Base-by-base conservation (phyloP, 2,888 invertebrate genomes). In the Julus scanicus region DNA sequence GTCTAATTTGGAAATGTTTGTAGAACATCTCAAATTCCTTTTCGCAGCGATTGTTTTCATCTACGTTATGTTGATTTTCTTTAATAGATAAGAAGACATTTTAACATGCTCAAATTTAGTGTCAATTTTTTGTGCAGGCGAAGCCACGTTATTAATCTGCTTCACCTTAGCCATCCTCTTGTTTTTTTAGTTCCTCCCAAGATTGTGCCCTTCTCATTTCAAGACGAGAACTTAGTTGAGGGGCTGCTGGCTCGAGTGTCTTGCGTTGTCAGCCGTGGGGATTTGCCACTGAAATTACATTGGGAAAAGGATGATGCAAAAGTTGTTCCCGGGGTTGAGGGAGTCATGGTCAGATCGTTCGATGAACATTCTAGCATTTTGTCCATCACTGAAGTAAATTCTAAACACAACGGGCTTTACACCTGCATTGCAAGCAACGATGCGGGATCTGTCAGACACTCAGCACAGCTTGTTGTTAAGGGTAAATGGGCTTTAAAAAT, bases 331-430 rank as follows among this genome's bases (percentile, higher is more conserved):
- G 71, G 63, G 44, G 57, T 86, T 63, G 57, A 40, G 49, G 88
- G 88, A 15, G 86, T 88, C 49, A 39, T 48, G 71, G n/a, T 88
- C 44, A 49, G 83, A 49, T 87, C 86, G 53, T 87, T 88, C 17
- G 88, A 88, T 83, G 88, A 86, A n/a, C 87, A 88, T 86, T 88
- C 88, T 39, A 88, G 88, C 84, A 88, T 88, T 86, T 71, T 88
- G 29, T 29, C 86, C 48, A 87, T 88, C 39, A 49, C 86, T 37
- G 48, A 37, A 44, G 86, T 87, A 13, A 37, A 53, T 20, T 39
- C 86, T 20, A 83, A 87, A n/a, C 88, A 87, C 63, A 88, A 88
- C 86, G 88, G 88, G n/a, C 86, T 29, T n/a, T 88, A 88, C 63
- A 57, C 40, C 71, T 88, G 88, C 37, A 17, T 88, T 80, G 88